phyloP scores from a whole-genome alignment of 2,113 vertebrate species.

The Acanthochromis polyacanthus region DNA sequence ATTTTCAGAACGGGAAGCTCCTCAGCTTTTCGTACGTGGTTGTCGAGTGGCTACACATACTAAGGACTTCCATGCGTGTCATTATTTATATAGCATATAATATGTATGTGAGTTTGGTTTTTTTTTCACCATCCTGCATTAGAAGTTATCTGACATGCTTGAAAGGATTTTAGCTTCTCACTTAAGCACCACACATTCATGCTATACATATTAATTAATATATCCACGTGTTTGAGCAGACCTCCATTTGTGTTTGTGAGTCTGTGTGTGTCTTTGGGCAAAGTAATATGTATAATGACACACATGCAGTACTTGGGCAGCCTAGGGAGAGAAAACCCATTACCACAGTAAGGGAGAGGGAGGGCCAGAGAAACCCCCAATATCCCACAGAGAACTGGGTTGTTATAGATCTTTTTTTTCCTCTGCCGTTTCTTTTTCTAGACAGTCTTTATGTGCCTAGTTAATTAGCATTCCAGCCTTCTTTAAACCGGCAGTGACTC shows the following conservation, averaged over 20 bases:
- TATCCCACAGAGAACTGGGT: constrained; percentile 62
- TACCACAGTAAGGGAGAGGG: constrained; percentile 52
- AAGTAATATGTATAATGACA: constrained; percentile 45
- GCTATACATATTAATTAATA: constrained; percentile 51
- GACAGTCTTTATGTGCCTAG: constrained; percentile 56
- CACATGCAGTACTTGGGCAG: constrained; percentile 40
- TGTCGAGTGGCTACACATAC: constrained; percentile 8
- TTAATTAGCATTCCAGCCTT: constrained; percentile 67
- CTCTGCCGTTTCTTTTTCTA: constrained; percentile 25
- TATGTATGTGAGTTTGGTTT: constrained; percentile 41
- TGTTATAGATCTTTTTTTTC: constrained; percentile 57
- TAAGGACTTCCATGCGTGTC: constrained; percentile 16
- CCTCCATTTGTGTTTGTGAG: constrained; percentile 23
- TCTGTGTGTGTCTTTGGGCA: constrained; percentile 16
- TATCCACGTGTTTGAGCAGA: constrained; percentile 20
- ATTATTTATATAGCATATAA: constrained; percentile 50
- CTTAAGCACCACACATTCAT: constrained; percentile 34
- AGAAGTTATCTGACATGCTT: constrained; percentile 41
- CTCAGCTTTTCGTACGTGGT: constrained; percentile 35
- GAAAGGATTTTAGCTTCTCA: constrained; percentile 44
- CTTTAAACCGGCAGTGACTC: constrained; percentile 49
- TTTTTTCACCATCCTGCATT: constrained; percentile 18
- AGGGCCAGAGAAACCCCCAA: constrained; percentile 35
- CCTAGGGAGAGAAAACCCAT: constrained; percentile 60
- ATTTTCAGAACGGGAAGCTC: constrained; percentile 52